These are phyloP conservation scores for Oophaga pumilio DNA, from an alignment of 2,113 vertebrate species.

Conservation along the genomic window DNA sequence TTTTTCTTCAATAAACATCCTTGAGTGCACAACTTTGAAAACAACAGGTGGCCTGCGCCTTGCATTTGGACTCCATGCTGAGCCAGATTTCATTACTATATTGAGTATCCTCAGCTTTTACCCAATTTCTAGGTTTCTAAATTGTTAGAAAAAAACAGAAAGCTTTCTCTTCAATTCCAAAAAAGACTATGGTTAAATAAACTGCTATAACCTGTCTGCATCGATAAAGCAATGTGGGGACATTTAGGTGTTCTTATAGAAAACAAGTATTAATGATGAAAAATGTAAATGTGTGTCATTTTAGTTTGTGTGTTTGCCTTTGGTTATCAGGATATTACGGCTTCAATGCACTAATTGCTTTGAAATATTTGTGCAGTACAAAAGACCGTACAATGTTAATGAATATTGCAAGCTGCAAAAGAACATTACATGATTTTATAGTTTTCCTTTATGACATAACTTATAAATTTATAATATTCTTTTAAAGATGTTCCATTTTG, in stretches of 20 bases:
- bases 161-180: neutral
- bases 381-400: neutral
- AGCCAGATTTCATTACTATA: neutral
- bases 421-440: neutral
- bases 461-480: neutral
- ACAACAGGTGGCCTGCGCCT: neutral
- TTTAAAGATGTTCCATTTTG: neutral
- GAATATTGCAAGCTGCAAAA: neutral
- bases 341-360: neutral
- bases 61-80: neutral
- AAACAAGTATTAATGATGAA: neutral
- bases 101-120: neutral
- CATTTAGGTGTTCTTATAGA: neutral
- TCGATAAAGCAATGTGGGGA: neutral
- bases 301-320: neutral
- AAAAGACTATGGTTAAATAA: neutral
- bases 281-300: neutral
- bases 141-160: neutral
- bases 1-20: neutral
- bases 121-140: neutral
- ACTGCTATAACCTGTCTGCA: neutral
- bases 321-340: constrained; percentile 2
- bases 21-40: neutral
- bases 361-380: neutral
- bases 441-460: neutral